A percentile compares a stretch with the other conserved stretches of the same genome.
These are phyloP conservation scores for Setophaga petechia DNA, from an alignment of 2,113 vertebrate species.

Conservation along the genomic window DNA sequence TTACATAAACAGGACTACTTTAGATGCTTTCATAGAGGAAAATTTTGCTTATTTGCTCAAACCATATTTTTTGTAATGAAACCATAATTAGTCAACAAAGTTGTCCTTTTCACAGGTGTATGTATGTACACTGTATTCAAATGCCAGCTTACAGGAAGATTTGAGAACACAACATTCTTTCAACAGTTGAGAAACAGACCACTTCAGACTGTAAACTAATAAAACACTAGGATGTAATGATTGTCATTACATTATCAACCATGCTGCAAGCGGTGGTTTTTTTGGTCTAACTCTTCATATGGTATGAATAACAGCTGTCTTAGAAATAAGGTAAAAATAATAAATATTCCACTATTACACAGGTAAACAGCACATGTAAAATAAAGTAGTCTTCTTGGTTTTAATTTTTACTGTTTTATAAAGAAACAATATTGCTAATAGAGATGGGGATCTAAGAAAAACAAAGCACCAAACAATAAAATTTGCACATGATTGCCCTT, in stretches of 20 bases:
- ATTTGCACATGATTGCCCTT: not conserved
- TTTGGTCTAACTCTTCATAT: not conserved
- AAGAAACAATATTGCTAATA: not conserved
- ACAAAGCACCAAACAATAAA: not conserved
- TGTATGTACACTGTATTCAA: not conserved
- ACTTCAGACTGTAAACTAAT: not conserved
- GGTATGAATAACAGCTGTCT: not conserved
- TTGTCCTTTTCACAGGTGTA: not conserved
- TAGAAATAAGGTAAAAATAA: not conserved
- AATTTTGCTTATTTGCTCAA: not conserved
- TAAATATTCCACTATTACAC: not conserved
- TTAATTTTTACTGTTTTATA: not conserved
- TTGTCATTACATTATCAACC: not conserved
- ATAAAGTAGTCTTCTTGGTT: not conserved
- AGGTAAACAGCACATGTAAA: not conserved
- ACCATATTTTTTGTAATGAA: not conserved
- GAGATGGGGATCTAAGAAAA: not conserved
- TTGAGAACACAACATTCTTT: not conserved
- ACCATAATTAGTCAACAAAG: not conserved
- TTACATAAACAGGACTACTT: conserved; percentile 43
- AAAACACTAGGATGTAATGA: not conserved
- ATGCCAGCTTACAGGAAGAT: not conserved
- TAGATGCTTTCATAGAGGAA: conserved; percentile 24
- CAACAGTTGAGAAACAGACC: not conserved
- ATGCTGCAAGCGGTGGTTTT: not conserved